Percentiles rank a stretch among this genome's conserved stretches.
phyloP scores from a whole-genome alignment of 2,888 invertebrate species.

The Campaea margaritaria region DNA sequence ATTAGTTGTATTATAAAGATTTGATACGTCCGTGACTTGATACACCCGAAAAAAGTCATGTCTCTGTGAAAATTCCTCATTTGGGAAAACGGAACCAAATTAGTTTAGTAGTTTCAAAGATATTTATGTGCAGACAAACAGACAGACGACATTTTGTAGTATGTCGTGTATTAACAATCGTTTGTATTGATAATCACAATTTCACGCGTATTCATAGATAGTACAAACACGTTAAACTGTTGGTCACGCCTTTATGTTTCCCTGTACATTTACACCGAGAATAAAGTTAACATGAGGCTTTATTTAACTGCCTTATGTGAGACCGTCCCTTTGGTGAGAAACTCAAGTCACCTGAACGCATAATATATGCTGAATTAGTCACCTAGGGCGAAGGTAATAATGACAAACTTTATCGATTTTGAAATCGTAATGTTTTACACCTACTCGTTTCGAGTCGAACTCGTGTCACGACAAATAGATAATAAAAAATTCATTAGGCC shows the following conservation, averaged over 20 bases:
- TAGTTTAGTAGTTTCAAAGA: too few relatives aligned
- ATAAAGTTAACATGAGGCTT: slow-evolving; percentile 42
- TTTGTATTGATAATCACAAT: slow-evolving; percentile 78
- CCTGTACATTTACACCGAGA: slow-evolving; percentile 53
- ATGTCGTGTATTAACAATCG: too few relatives aligned
- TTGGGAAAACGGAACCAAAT: too few relatives aligned
- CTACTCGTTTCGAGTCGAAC: slow-evolving; percentile 23
- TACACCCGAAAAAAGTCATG: too few relatives aligned
- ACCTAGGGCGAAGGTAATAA: slow-evolving; percentile 33
- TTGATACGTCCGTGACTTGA: too few relatives aligned
- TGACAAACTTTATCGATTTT: slow-evolving; percentile 33
- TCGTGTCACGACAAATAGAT: slow-evolving; percentile 38
- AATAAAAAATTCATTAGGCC: slow-evolving; percentile 41
- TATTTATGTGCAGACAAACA: slow-evolving; percentile 26
- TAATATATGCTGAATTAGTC: slow-evolving; percentile 40
- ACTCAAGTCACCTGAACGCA: slow-evolving; percentile 26
- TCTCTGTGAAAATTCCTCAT: too few relatives aligned
- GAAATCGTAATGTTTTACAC: slow-evolving; percentile 36
- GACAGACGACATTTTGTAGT: too few relatives aligned
- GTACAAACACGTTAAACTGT: slow-evolving; percentile 75
- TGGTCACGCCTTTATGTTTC: slow-evolving; percentile 72
- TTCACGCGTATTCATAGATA: slow-evolving; percentile 78
- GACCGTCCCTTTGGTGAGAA: slow-evolving; percentile 28
- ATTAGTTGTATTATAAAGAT: too few relatives aligned
- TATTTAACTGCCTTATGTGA: slow-evolving; percentile 28